Evolutionary conservation across 1,140 invertebrate species (phyloP).

Genomic region (Zophobas morio): DNA sequence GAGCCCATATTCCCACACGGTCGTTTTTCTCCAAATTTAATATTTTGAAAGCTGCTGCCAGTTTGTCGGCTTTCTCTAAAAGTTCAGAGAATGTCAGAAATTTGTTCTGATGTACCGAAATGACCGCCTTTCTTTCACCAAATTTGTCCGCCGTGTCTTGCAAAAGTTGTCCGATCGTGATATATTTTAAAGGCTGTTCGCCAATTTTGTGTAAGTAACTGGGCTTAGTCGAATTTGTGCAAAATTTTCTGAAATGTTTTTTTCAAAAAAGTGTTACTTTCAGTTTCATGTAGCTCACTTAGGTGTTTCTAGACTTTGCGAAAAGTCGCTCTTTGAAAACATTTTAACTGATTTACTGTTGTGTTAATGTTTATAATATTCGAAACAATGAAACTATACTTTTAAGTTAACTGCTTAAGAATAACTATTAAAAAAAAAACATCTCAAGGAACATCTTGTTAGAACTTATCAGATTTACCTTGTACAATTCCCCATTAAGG

Average conservation of each 20-base stretch:
- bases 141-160: conserved; percentile 71
- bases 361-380: too few species aligned
- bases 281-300: too few species aligned
- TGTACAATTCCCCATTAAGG: too few species aligned
- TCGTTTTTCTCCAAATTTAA: conserved; percentile 88
- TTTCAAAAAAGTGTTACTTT: too few species aligned
- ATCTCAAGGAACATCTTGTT: too few species aligned
- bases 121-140: conserved; percentile 73
- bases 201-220: conserved; percentile 73
- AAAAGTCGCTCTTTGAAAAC: too few species aligned
- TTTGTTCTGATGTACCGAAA: conserved; percentile 75
- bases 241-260: conserved; percentile 21
- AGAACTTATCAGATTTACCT: too few species aligned
- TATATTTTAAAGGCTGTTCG: conserved; percentile 70
- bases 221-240: conserved; percentile 5
- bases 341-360: too few species aligned
- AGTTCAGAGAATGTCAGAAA: conserved; percentile 77
- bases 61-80: conserved; percentile 77
- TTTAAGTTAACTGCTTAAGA: too few species aligned
- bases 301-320: too few species aligned
- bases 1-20: conserved; percentile 89
- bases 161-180: conserved; percentile 78
- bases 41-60: conserved; percentile 86
- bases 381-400: too few species aligned
- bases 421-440: too few species aligned